Percentiles rank a stretch among this genome's conserved stretches.
phyloP scores from a whole-genome alignment of 2,888 invertebrate genomes.

The Scelioninae gen. 1 region DNA sequence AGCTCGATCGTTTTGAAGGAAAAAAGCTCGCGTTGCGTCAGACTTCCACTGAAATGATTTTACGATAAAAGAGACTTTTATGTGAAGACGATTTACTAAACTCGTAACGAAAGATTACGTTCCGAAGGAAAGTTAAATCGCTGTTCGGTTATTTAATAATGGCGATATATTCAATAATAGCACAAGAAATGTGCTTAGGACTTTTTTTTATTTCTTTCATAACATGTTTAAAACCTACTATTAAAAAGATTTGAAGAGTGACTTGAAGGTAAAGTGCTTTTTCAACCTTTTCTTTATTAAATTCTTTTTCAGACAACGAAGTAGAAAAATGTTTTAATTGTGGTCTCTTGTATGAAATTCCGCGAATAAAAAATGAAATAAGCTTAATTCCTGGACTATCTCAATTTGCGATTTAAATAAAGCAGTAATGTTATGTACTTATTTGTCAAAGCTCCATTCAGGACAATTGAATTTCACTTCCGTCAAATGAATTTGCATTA shows the following conservation, averaged over 20 bases:
- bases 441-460: neutral
- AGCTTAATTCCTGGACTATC: constrained; percentile 16
- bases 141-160: constrained; percentile 47
- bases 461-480: constrained; percentile 39
- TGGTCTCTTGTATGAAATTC: neutral
- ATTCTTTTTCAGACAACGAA: constrained; percentile 15
- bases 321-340: constrained; percentile 29
- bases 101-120: constrained; percentile 50
- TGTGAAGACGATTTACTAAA: constrained; percentile 42
- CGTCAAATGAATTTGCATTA: constrained; percentile 43
- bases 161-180: constrained; percentile 52
- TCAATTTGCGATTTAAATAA: constrained; percentile 27
- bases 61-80: constrained; percentile 43
- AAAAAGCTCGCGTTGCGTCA: constrained; percentile 1
- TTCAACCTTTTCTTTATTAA: constrained; percentile 10
- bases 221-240: constrained; percentile 37
- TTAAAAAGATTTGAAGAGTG: constrained; percentile 26
- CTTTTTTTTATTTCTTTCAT: constrained; percentile 44
- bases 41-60: constrained; percentile 45
- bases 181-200: constrained; percentile 17
- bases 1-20: constrained; percentile 29
- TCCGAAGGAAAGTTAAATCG: constrained; percentile 26
- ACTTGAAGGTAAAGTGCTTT: constrained; percentile 16
- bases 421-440: constrained; percentile 11
- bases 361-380: constrained; percentile 10